Evolutionary conservation across 2,797 vertebrate species (phyloP).

Genomic region (Syngnathus rostellatus): DNA sequence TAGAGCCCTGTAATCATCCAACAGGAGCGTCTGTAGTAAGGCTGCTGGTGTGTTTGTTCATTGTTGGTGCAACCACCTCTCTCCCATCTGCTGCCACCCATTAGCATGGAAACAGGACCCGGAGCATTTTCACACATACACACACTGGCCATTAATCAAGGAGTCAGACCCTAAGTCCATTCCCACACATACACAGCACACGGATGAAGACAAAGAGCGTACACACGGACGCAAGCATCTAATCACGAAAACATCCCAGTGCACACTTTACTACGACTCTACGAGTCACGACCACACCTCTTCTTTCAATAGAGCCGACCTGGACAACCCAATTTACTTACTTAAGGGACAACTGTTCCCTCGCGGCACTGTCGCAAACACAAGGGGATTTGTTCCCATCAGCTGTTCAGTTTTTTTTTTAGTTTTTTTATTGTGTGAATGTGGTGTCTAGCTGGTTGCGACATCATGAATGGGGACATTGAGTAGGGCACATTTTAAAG

Average conservation of each 20-base stretch:
- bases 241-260: constrained; percentile 56
- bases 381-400: constrained; percentile 51
- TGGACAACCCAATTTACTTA: constrained; percentile 40
- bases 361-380: constrained; percentile 34
- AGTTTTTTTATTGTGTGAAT: constrained; percentile 41
- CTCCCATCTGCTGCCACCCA: constrained; percentile 67
- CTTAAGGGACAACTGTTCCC: constrained; percentile 40
- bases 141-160: constrained; percentile 71
- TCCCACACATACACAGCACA: constrained; percentile 64
- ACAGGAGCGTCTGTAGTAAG: constrained; percentile 38
- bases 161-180: constrained; percentile 66
- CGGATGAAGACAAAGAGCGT: constrained; percentile 58
- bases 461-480: constrained; percentile 50
- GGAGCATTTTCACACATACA: constrained; percentile 68
- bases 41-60: constrained; percentile 62
- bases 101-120: constrained; percentile 70
- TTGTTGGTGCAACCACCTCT: constrained; percentile 62
- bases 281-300: constrained; percentile 44
- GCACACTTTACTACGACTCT: constrained; percentile 41
- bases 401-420: constrained; percentile 48
- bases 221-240: constrained; percentile 40
- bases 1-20: constrained; percentile 6
- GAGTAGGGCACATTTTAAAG: constrained; percentile 27
- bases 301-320: constrained; percentile 48
- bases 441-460: constrained; percentile 55